Conservation (phyloP, 2,797 vertebrate genomes). For the Cyprinella venusta region DNA sequence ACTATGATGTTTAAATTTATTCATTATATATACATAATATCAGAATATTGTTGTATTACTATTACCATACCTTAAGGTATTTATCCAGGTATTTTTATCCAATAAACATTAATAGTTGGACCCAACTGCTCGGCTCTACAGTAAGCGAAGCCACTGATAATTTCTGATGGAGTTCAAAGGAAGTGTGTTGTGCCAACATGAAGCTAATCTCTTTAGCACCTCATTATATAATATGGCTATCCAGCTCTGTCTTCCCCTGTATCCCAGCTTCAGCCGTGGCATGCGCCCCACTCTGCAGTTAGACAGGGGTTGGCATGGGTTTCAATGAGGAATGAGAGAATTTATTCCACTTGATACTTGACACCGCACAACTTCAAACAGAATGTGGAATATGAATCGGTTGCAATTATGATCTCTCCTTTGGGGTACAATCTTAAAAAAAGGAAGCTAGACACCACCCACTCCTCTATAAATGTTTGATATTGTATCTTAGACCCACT, state of each 20-base stretch:
- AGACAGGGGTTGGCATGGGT: slow-evolving; percentile 16
- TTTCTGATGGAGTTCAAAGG: slow-evolving; percentile 16
- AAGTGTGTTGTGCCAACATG: slow-evolving; percentile 21
- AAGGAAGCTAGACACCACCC: not conserved
- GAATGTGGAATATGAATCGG: slow-evolving; percentile 41
- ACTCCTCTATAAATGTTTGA: slow-evolving; percentile 18
- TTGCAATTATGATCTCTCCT: slow-evolving; percentile 28
- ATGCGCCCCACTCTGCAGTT: not conserved
- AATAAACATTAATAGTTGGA: not conserved
- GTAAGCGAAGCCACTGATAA: not conserved
- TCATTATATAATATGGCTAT: slow-evolving; percentile 20
- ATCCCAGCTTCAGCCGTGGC: not conserved
- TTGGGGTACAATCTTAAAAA: slow-evolving; percentile 23
- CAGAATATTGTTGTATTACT: not conserved
- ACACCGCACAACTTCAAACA: slow-evolving; percentile 42
- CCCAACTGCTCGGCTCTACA: not conserved
- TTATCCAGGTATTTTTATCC: not conserved
- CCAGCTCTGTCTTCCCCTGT: not conserved
- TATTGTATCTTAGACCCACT: slow-evolving; percentile 17
- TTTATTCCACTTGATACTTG: slow-evolving; percentile 18
- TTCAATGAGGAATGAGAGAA: slow-evolving; percentile 7
- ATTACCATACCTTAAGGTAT: not conserved
- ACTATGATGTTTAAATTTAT: not conserved
- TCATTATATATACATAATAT: not conserved
- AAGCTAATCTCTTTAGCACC: slow-evolving; percentile 16